Evolutionary conservation across 2,888 invertebrate genomes (phyloP), one percentile per base, ranked within the genome.

Genomic region (Hemicrepidius hirtus): DNA sequence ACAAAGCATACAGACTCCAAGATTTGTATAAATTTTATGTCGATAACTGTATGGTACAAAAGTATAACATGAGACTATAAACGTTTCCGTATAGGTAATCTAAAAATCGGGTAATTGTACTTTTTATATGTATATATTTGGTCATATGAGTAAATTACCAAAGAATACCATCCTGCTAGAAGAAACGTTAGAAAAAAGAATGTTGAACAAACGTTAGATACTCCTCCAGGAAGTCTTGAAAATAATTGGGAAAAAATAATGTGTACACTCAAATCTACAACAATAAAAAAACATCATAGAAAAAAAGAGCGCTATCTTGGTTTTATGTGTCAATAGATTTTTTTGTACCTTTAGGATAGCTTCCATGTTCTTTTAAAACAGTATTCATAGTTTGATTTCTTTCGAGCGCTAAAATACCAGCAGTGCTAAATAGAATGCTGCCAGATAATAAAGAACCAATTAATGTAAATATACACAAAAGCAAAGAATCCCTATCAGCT

Each of bases 331-430:
- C n/a, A n/a, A n/a, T n/a, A n/a, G n/a, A n/a, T n/a, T n/a, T n/a
- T n/a, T n/a, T 24, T 5, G 18, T 60, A 71, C 71, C 67, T 10
- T 13, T 9, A 24, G 62, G 50, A 62, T 68, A 68, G 1, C n/a
- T n/a, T 20, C 60, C 60, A 1, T 64, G 5, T 18, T 24, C 10
- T 40, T 40, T 65, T n/a, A 67, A 64, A 24, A 75, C 73, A 3
- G 49, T 73, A 9, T 24, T 18, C 21, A 75, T 60, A 0, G 69
- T 60, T 46, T 69, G 18, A 18, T 69, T 68, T 50, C 73, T 69
- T 65, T 73, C 73, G 13, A 7, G 2, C 16, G 71, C 76, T 10
- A 78, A n/a, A 24, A 72, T 60, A 12, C 79, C 79, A n/a, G 71
- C 71, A 1, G 70, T 72, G 44, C 35, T 59, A 49, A 76, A 78